Percentiles rank a stretch among this genome's conserved stretches.
Evolutionary conservation across 1,140 invertebrate genomes (phyloP).

Genomic region (Meloidogyne chitwoodi): DNA sequence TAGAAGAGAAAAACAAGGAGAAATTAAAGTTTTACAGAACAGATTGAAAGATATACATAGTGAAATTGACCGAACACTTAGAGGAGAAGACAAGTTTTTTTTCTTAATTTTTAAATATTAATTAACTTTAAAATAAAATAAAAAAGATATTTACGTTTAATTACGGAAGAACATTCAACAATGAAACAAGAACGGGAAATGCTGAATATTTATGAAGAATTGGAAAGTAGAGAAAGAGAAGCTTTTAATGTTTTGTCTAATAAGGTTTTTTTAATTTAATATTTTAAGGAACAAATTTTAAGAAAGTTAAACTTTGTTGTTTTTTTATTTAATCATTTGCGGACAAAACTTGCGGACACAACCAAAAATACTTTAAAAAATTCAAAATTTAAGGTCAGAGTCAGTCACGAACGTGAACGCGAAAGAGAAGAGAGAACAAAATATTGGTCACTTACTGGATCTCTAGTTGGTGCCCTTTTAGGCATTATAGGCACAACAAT

Average conservation of each 20-base stretch:
- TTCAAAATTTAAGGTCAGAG: conserved; percentile 63
- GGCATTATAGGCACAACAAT: conserved; percentile 70
- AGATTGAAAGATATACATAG: conserved; percentile 68
- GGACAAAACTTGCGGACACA: not conserved
- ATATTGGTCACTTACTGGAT: conserved; percentile 74
- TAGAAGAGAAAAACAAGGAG: conserved; percentile 65
- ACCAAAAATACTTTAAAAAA: not conserved
- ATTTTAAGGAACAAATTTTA: too few relatives aligned
- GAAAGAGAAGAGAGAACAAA: conserved; percentile 73
- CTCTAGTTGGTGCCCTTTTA: conserved; percentile 69
- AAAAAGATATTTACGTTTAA: conserved; percentile 65
- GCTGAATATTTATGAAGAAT: conserved; percentile 54
- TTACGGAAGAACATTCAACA: conserved; percentile 64
- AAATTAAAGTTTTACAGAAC: conserved; percentile 65
- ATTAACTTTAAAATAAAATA: too few relatives aligned
- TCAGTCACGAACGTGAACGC: conserved; percentile 73
- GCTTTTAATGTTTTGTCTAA: conserved; percentile 69
- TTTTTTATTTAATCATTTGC: not conserved
- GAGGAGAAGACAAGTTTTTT: conserved; percentile 67
- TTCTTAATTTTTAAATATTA: not conserved
- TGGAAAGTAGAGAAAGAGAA: conserved; percentile 67
- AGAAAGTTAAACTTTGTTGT: too few relatives aligned
- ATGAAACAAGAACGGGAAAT: conserved; percentile 45
- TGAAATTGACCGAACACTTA: conserved; percentile 69
- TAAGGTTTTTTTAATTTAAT: conserved; percentile 41